Evolutionary conservation across 2,888 invertebrate species (phyloP).

Genomic region (Ophonus ardosiacus): DNA sequence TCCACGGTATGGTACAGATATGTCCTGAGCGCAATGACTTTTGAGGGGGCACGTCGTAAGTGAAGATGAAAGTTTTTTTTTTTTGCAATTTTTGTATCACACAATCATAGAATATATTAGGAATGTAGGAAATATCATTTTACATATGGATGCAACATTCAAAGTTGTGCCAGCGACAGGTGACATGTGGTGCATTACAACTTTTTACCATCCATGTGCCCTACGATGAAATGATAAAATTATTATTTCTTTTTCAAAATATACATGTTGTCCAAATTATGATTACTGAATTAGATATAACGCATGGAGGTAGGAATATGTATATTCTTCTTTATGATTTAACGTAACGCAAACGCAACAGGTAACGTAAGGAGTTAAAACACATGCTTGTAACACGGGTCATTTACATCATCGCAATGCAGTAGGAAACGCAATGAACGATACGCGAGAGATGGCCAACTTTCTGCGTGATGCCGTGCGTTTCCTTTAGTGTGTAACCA

Average conservation of each 20-base stretch:
- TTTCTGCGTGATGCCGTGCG: no score
- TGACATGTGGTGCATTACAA: neutral
- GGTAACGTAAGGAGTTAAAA: no score
- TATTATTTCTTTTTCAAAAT: no score
- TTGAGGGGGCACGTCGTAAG: neutral
- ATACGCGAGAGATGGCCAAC: no score
- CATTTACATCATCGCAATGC: no score
- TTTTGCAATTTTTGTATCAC: neutral
- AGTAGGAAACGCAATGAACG: no score
- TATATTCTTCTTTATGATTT: no score
- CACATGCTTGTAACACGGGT: no score
- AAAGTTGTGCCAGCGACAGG: constrained; percentile 7
- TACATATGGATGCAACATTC: constrained; percentile 9
- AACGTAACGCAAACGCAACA: no score
- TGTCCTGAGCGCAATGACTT: neutral
- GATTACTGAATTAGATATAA: neutral
- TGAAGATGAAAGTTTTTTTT: neutral
- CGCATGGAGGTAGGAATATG: no score
- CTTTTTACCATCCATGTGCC: neutral
- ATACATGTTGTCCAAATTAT: neutral
- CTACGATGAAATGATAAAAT: neutral
- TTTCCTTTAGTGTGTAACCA: no score
- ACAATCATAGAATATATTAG: neutral
- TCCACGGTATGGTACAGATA: neutral
- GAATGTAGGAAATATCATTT: neutral